Evolutionary conservation across 2,113 vertebrate species (phyloP).

Genomic region (Halcyon malimbica): DNA sequence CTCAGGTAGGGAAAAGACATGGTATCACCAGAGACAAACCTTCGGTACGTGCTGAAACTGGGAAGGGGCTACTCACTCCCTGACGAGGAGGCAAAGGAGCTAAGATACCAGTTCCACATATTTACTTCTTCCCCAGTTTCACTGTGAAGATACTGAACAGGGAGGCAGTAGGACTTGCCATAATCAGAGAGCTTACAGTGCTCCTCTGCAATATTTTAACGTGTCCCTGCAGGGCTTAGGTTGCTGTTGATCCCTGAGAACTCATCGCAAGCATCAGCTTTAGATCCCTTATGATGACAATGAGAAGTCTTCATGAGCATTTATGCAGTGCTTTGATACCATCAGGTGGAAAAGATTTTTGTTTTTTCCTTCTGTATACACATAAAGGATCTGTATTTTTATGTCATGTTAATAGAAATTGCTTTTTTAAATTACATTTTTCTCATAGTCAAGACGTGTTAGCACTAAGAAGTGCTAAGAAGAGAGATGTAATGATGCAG

Average conservation of each 20-base stretch:
- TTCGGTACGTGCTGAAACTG: not conserved
- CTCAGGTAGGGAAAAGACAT: not conserved
- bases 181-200: not conserved
- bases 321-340: not conserved
- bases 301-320: not conserved
- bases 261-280: not conserved
- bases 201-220: not conserved
- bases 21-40: not conserved
- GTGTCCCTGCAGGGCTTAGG: not conserved
- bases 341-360: not conserved
- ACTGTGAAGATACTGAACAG: not conserved
- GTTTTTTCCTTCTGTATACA: not conserved
- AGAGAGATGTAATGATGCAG: slow-evolving; percentile 38
- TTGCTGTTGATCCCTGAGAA: not conserved
- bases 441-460: not conserved
- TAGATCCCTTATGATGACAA: not conserved
- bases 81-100: not conserved
- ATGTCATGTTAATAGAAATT: not conserved
- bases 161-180: not conserved
- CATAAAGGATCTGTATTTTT: not conserved
- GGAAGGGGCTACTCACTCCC: not conserved
- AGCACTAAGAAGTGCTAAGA: slow-evolving; percentile 21
- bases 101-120: not conserved
- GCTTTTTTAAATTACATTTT: slow-evolving; percentile 2
- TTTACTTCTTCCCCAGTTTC: not conserved